These are phyloP conservation scores for Theonella swinhoei DNA, from an alignment of 37 sponge, comb jelly and placozoan species.

Conservation along the genomic window DNA sequence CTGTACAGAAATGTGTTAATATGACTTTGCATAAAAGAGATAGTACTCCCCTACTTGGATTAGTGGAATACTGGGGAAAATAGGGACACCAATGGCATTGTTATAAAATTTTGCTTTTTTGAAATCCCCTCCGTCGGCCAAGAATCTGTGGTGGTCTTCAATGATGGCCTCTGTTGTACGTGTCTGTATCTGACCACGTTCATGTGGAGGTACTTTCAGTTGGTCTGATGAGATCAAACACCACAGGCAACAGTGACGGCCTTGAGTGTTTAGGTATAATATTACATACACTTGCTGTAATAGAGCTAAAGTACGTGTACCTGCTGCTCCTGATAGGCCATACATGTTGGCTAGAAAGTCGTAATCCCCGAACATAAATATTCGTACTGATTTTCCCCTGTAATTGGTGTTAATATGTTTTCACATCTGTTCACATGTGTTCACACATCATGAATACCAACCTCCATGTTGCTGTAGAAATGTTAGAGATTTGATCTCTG, in stretches of 20 bases:
- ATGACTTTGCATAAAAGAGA: not conserved
- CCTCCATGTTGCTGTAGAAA: constrained; percentile 26
- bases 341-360: constrained; percentile 12
- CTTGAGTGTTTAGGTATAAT: not conserved
- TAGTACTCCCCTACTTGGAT: constrained; percentile 6
- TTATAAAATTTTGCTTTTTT: constrained; percentile 33
- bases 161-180: not conserved
- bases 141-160: not conserved
- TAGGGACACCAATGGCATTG: constrained; percentile 34
- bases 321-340: constrained; percentile 40
- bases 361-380: constrained; percentile 47
- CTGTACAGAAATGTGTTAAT: not conserved
- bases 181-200: not conserved
- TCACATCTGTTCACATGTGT: too few relatives aligned
- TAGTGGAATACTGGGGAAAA: constrained; percentile 22
- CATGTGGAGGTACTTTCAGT: not conserved
- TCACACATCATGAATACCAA: too few relatives aligned
- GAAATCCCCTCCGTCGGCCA: constrained; percentile 2
- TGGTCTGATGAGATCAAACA: constrained; percentile 19
- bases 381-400: constrained; percentile 15
- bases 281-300: not conserved
- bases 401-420: not conserved
- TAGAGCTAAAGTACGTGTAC: not conserved
- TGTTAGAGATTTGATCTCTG: not conserved
- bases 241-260: constrained; percentile 59